phyloP scores from a whole-genome alignment of 2,797 vertebrate species.

The Pelodytes ibericus region DNA sequence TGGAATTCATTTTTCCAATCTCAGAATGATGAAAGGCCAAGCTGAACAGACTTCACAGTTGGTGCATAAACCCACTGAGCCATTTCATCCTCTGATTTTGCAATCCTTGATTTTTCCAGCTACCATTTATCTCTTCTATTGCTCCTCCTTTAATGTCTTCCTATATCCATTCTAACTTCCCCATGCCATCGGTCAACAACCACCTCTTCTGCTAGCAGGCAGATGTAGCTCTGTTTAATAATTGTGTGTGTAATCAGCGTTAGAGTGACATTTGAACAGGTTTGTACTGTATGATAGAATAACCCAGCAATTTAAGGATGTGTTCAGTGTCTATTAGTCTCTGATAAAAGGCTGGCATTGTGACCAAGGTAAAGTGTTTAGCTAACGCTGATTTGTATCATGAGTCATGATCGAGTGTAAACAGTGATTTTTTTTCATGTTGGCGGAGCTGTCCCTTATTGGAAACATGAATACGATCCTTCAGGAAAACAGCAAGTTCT shows the following conservation, averaged over 20 bases:
- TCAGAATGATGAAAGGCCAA: no score
- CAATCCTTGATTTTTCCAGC: no score
- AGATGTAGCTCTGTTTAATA: no score
- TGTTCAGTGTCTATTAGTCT: not conserved
- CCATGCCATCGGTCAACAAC: no score
- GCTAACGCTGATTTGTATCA: not conserved
- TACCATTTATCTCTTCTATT: no score
- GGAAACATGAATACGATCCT: conserved; percentile 10
- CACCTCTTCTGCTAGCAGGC: no score
- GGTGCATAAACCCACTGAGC: no score
- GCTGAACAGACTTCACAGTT: no score
- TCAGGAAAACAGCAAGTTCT: conserved; percentile 13
- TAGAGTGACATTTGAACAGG: not conserved
- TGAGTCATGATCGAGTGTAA: not conserved
- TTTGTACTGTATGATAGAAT: not conserved
- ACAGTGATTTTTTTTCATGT: not conserved
- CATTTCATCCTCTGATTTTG: no score
- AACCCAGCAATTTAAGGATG: not conserved
- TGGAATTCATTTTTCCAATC: no score
- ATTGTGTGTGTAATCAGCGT: not conserved
- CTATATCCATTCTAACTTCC: no score
- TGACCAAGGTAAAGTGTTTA: not conserved
- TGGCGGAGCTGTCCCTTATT: not conserved
- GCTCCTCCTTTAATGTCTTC: no score
- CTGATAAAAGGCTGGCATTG: not conserved